Conservation (phyloP, 1,140 invertebrate species). For the Helicoverpa armigera region DNA sequence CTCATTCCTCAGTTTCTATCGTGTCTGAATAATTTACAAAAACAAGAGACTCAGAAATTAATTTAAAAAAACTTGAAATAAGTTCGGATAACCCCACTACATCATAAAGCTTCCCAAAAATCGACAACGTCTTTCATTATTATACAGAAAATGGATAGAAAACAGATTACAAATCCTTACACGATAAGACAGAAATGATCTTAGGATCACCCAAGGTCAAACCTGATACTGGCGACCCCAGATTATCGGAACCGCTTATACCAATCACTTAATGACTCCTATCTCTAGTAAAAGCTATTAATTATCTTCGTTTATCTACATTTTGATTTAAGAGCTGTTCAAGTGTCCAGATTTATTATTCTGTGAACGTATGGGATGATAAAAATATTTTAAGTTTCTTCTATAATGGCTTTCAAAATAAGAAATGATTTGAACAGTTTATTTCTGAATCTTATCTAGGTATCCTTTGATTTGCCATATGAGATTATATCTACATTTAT, state of each 20-base stretch:
- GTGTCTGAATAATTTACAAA: too few species aligned
- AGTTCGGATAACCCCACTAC: not conserved
- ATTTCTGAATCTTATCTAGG: too few species aligned
- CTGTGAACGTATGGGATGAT: not conserved
- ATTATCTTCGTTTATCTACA: not conserved
- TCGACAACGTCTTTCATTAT: not conserved
- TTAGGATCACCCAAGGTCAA: not conserved
- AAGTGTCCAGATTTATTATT: not conserved
- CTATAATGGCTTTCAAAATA: too few species aligned
- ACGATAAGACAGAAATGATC: slow-evolving; percentile 10
- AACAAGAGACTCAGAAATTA: too few species aligned
- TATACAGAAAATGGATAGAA: not conserved
- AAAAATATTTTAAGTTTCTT: too few species aligned
- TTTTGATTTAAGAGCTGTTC: slow-evolving; percentile 7
- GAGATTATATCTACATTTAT: too few species aligned
- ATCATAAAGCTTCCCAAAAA: not conserved
- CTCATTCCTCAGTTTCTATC: too few species aligned
- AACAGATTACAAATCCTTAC: slow-evolving; percentile 19
- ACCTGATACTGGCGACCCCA: not conserved
- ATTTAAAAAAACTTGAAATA: not conserved
- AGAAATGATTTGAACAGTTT: too few species aligned
- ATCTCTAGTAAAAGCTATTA: not conserved
- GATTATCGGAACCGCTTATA: slow-evolving; percentile 21
- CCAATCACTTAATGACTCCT: slow-evolving; percentile 15
- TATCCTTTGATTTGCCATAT: too few species aligned